Evolutionary conservation across 2,888 invertebrate genomes (phyloP), one percentile per base, ranked within the genome.

Genomic region (Dioctria rufipes): DNA sequence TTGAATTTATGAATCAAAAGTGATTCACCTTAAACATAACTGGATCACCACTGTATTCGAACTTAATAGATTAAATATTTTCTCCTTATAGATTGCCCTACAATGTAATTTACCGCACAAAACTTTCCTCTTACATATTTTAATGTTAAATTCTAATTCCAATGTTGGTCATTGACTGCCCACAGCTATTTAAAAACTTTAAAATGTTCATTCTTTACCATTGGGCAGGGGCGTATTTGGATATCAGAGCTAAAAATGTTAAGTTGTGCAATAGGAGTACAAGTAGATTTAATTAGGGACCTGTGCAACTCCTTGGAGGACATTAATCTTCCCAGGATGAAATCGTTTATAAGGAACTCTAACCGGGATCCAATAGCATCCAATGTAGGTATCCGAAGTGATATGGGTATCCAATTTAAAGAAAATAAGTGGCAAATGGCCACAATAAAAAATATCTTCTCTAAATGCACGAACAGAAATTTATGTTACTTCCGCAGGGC

Each of bases 281-380:
- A n/a, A n/a, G 11, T 11, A 54, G 60, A 42, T 73, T 73, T 73
- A 73, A 73, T 73, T 73, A 73, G 51, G 5, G 42, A 13, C 60
- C 73, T 58, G 60, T 58, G 5, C 73, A 73, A 42, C 58, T 42
- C 58, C 42, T 73, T n/a, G 40, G 58, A 58, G 73, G 13, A 54
- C 58, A 73, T 60, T 73, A 73, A 73, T 39, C 40, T 51, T 11
- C 39, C 37, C 4, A 4, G 9, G 2, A 69, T 25, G 11, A 11
- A 49, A 11, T 37, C 5, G 4, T 37, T 8, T 49, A 51, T 51
- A 25, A 69, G 43, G 39, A 69, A 51, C 11, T 54, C 49, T 37
- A 39, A 13, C 73, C 58, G 9, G 42, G 25, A 58, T 5, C 54
- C 25, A 6, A 42, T 49, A 58, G 6, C 25, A 51, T 67, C 37